A percentile compares a stretch with the other conserved stretches of the same genome.
Evolutionary conservation across 2,888 invertebrate species (phyloP).

Genomic region (Megaustenia siamemsis): DNA sequence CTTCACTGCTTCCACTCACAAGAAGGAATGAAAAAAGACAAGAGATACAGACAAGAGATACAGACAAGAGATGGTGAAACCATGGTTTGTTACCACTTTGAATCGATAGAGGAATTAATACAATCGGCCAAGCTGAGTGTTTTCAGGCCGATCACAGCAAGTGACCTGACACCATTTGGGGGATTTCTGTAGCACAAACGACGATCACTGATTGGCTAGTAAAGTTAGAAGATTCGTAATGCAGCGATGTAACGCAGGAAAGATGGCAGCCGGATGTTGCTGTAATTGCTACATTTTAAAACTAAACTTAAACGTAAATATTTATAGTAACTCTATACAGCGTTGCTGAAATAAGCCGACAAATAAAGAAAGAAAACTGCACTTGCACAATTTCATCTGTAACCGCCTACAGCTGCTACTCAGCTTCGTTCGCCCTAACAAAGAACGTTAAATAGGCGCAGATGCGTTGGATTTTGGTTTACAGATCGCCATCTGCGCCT

Average conservation of each 20-base stretch:
- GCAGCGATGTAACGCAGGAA: not conserved
- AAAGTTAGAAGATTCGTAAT: slow-evolving; percentile 28
- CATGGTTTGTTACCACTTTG: not conserved
- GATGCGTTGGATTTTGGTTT: too few species aligned
- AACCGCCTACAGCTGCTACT: too few species aligned
- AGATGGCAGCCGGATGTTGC: not conserved
- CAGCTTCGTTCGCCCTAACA: too few species aligned
- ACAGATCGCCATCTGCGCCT: too few species aligned
- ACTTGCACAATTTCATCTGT: too few species aligned
- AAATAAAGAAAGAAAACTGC: too few species aligned
- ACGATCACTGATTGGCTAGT: slow-evolving; percentile 11
- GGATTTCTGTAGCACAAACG: not conserved
- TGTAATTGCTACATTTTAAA: not conserved
- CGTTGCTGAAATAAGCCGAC: too few species aligned
- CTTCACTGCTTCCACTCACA: too few species aligned
- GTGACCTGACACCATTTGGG: slow-evolving; percentile 18
- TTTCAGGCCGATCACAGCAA: slow-evolving; percentile 15
- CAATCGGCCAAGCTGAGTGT: slow-evolving; percentile 14
- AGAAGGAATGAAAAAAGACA: too few species aligned
- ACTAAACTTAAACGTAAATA: not conserved
- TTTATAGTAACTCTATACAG: not conserved
- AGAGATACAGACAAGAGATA: too few species aligned
- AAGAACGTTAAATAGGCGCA: too few species aligned
- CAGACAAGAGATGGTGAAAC: too few species aligned
- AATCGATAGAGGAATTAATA: slow-evolving; percentile 30